Evolutionary conservation across 2,113 vertebrate species (phyloP).

Genomic region (Cynocephalus volans): DNA sequence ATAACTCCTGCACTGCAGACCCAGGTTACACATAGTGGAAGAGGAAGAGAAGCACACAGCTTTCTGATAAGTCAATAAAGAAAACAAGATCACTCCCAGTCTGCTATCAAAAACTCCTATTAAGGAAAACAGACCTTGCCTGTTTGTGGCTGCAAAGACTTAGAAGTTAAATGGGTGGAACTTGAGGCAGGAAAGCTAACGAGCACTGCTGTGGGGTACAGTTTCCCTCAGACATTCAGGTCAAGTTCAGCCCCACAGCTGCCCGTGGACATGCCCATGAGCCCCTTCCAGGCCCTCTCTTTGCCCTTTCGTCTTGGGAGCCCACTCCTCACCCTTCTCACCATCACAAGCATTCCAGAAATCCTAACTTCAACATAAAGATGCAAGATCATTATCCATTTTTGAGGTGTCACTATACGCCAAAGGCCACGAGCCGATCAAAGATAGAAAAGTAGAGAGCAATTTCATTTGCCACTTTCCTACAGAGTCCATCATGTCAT

Average conservation of each 20-base stretch:
- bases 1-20: background rate
- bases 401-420: background rate
- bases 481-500: background rate
- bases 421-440: background rate
- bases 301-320: background rate
- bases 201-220: background rate
- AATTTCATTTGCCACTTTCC: background rate
- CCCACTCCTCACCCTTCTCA: no score
- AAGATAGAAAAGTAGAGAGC: background rate
- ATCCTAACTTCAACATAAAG: background rate
- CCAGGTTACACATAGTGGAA: background rate
- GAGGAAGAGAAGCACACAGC: background rate
- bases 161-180: background rate
- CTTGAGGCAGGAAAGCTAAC: background rate
- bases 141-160: background rate
- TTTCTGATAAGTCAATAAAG: conserved; percentile 43
- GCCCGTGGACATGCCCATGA: background rate
- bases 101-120: background rate
- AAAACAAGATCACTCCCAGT: background rate
- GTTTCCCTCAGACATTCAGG: background rate
- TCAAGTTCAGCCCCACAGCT: background rate
- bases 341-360: background rate
- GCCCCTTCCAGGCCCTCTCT: background rate
- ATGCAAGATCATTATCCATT: background rate
- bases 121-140: background rate